A percentile compares a stretch with the other conserved stretches of the same genome.
phyloP scores from a whole-genome alignment of 53 echinoderm and acorn worm genomes.

The Actinopyga echinites region DNA sequence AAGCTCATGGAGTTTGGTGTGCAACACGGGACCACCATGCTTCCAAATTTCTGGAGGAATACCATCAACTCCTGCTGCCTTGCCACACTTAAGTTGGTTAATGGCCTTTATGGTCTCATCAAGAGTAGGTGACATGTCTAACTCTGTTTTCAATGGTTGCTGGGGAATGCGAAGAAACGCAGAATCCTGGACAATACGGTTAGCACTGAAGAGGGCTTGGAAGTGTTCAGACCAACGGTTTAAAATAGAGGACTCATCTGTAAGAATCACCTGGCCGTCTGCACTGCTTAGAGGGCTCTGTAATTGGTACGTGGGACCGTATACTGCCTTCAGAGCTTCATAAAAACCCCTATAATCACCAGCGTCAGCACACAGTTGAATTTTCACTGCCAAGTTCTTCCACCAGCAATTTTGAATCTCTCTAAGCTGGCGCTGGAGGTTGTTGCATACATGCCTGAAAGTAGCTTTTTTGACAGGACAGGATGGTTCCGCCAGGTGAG shows the following conservation, averaged over 20 bases:
- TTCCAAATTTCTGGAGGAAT: slow-evolving; percentile 55
- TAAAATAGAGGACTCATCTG: slow-evolving; percentile 35
- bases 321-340: slow-evolving; percentile 57
- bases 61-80: slow-evolving; percentile 55
- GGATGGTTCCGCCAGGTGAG: slow-evolving; percentile 39
- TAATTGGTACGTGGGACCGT: slow-evolving; percentile 40
- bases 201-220: slow-evolving; percentile 39
- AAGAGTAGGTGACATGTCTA: slow-evolving; percentile 33
- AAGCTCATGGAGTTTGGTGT: slow-evolving; percentile 32
- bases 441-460: slow-evolving; percentile 37
- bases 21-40: slow-evolving; percentile 17
- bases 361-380: slow-evolving; percentile 43
- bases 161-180: slow-evolving; percentile 23
- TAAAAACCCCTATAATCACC: slow-evolving; percentile 48
- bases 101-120: slow-evolving; percentile 44
- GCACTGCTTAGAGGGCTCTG: slow-evolving; percentile 36
- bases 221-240: slow-evolving; percentile 55
- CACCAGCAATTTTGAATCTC: slow-evolving; percentile 49
- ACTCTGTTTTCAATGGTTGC: slow-evolving; percentile 39
- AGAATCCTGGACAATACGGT: neutral
- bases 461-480: slow-evolving; percentile 37
- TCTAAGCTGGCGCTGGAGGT: slow-evolving; percentile 38
- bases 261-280: slow-evolving; percentile 36
- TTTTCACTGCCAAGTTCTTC: slow-evolving; percentile 22
- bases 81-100: slow-evolving; percentile 45